A percentile compares a stretch with the other conserved stretches of the same genome.
These are phyloP conservation scores for Heterochromis multidens DNA, from an alignment of 2,113 vertebrate species.

Conservation along the genomic window DNA sequence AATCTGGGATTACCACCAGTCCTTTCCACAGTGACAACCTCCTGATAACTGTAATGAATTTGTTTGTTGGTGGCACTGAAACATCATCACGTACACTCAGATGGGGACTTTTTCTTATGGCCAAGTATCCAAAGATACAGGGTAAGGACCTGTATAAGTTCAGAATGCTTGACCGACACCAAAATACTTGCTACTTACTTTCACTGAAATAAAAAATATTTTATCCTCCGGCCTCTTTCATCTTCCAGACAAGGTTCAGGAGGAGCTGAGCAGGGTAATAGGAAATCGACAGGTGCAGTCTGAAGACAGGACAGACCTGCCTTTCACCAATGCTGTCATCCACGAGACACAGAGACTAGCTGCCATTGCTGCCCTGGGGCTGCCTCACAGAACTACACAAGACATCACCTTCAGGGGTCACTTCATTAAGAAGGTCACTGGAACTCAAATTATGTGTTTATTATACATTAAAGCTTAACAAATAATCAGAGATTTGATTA, in stretches of 20 bases:
- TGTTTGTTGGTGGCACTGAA: conserved; percentile 67
- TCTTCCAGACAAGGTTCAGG: not conserved
- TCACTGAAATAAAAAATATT: not conserved
- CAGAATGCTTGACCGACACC: not conserved
- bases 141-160: conserved; percentile 27
- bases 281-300: rapidly evolving
- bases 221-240: not conserved
- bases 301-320: not conserved
- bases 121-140: conserved; percentile 73
- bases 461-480: rapidly evolving
- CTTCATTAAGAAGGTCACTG: conserved; percentile 9
- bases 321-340: not conserved
- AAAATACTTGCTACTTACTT: rapidly evolving
- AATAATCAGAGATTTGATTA: rapidly evolving
- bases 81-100: conserved; percentile 56
- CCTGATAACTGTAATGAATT: conserved; percentile 11
- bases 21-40: conserved; percentile 51
- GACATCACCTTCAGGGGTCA: not conserved
- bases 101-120: conserved; percentile 67
- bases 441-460: not conserved
- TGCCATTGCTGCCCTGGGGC: rapidly evolving
- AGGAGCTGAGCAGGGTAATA: not conserved
- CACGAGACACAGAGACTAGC: not conserved
- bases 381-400: not conserved
- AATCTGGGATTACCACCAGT: not conserved